Percentiles rank a stretch among this genome's conserved stretches.
Evolutionary conservation across 2,113 vertebrate species (phyloP).

Genomic region (Urocitellus parryii): DNA sequence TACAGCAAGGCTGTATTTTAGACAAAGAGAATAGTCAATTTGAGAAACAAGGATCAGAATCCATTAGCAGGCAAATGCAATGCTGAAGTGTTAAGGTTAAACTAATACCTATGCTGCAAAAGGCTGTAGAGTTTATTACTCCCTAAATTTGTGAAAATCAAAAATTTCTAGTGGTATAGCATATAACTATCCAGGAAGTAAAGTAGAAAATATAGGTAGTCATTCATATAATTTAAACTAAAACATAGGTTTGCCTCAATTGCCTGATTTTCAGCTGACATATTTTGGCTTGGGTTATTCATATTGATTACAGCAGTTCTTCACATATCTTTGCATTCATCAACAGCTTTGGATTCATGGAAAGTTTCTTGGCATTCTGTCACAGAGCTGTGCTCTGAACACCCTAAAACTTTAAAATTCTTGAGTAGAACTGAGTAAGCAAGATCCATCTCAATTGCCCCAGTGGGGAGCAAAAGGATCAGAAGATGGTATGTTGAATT

Average conservation of each 20-base stretch:
- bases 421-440: neutral
- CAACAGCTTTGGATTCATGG: neutral
- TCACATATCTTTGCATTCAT: neutral
- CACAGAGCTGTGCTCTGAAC: neutral
- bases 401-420: neutral
- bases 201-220: neutral
- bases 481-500: slow-evolving; percentile 51
- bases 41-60: neutral
- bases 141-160: neutral
- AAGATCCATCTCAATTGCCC: slow-evolving; percentile 26
- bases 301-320: slow-evolving; percentile 46
- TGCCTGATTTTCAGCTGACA: neutral
- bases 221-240: slow-evolving; percentile 43
- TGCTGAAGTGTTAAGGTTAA: neutral
- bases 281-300: neutral
- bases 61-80: neutral
- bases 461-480: slow-evolving; percentile 18
- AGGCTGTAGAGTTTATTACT: neutral
- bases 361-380: slow-evolving; percentile 7
- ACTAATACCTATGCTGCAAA: neutral
- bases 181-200: slow-evolving; percentile 8
- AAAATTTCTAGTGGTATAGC: neutral
- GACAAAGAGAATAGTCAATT: neutral
- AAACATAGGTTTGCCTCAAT: neutral
- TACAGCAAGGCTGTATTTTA: neutral